A percentile compares a stretch with the other conserved stretches of the same genome.
Conservation (phyloP, 2,888 invertebrate genomes). For the Amiota communis region DNA sequence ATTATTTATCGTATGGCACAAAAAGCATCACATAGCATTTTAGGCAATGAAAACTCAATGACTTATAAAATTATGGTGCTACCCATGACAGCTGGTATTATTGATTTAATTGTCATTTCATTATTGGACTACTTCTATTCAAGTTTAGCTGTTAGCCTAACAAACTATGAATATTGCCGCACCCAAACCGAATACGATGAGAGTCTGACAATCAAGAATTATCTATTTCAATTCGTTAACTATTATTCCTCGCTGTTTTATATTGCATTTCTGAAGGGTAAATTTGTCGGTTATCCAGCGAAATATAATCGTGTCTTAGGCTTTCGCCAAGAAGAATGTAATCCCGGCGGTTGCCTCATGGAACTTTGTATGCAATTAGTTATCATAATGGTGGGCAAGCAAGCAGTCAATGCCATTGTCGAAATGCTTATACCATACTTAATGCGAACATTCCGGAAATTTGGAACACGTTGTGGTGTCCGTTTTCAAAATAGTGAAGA, state of each 20-base stretch:
- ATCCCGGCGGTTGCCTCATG: slow-evolving; percentile 88
- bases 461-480: slow-evolving; percentile 74
- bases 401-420: slow-evolving; percentile 83
- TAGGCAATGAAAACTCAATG: slow-evolving; percentile 74
- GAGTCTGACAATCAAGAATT: slow-evolving; percentile 88
- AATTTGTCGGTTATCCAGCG: slow-evolving; percentile 85
- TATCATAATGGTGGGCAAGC: slow-evolving; percentile 91
- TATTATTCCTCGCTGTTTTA: slow-evolving; percentile 92
- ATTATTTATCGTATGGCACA: slow-evolving; percentile 84
- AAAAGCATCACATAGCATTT: slow-evolving; percentile 76
- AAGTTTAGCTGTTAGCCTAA: slow-evolving; percentile 79
- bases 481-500: slow-evolving; percentile 69
- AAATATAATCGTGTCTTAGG: slow-evolving; percentile 83
- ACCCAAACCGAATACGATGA: slow-evolving; percentile 92
- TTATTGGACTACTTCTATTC: slow-evolving; percentile 82
- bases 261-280: slow-evolving; percentile 84
- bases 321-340: slow-evolving; percentile 84
- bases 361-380: slow-evolving; percentile 89
- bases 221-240: slow-evolving; percentile 90
- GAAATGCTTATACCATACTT: slow-evolving; percentile 83
- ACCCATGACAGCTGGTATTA: slow-evolving; percentile 83
- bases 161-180: slow-evolving; percentile 83
- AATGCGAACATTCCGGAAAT: slow-evolving; percentile 74
- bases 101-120: slow-evolving; percentile 85
- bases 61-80: slow-evolving; percentile 79